phyloP scores from a whole-genome alignment of 2,888 invertebrate species.

The Epirrhoe alternata region DNA sequence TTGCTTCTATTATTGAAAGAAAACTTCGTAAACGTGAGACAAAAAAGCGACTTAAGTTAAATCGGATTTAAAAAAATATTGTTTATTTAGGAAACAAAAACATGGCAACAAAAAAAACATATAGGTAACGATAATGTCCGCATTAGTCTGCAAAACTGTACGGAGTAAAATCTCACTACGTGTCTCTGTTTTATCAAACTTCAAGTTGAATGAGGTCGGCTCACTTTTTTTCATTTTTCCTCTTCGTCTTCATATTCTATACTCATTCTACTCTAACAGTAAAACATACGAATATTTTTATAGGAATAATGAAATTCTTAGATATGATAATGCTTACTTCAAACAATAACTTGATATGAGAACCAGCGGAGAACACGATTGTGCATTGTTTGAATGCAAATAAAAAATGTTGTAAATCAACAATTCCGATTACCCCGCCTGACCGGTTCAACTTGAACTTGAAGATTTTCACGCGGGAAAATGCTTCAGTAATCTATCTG shows the following conservation, averaged over 20 bases:
- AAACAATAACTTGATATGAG: conserved; percentile 33
- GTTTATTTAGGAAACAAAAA: no score
- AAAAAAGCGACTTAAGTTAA: not conserved
- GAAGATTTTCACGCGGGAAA: conserved; percentile 49
- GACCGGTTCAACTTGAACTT: conserved; percentile 61
- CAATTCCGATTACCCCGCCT: conserved; percentile 54
- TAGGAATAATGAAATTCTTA: not conserved
- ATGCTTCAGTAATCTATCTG: conserved; percentile 50
- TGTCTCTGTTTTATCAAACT: no score
- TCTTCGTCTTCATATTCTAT: no score
- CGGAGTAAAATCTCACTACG: no score
- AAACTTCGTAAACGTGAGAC: not conserved
- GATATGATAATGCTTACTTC: conserved; percentile 17
- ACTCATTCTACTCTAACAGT: no score
- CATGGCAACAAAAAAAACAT: no score
- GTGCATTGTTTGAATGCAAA: conserved; percentile 49
- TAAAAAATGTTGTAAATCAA: conserved; percentile 46
- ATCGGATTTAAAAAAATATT: no score
- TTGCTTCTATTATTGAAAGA: not conserved
- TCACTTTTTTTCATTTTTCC: no score
- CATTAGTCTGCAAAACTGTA: no score
- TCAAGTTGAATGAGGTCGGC: no score
- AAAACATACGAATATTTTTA: not conserved
- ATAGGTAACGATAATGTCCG: no score
- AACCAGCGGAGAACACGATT: conserved; percentile 38